Conservation (phyloP, 2,888 invertebrate genomes). For the Catocala sponsa region DNA sequence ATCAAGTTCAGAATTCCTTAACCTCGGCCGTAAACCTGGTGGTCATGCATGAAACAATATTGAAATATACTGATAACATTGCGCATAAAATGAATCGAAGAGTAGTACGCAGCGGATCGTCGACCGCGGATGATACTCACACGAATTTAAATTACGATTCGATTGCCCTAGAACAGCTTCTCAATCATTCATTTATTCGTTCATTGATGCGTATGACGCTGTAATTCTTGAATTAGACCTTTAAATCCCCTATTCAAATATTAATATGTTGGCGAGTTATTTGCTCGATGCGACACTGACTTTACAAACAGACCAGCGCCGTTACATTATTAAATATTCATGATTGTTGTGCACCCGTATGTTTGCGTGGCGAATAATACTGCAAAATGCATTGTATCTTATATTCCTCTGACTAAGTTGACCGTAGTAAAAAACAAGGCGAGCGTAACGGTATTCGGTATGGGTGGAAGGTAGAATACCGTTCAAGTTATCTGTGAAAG, state of each 20-base stretch:
- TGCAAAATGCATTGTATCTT: slow-evolving; percentile 31
- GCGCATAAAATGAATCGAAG: slow-evolving; percentile 41
- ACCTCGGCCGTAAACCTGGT: slow-evolving; percentile 26
- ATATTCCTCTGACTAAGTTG: slow-evolving; percentile 9
- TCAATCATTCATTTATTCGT: slow-evolving; percentile 44
- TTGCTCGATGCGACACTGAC: slow-evolving; percentile 16
- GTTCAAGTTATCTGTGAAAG: neutral
- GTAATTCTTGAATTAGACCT: slow-evolving; percentile 34
- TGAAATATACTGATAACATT: slow-evolving; percentile 39
- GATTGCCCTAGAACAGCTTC: slow-evolving; percentile 33
- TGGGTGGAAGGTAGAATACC: neutral
- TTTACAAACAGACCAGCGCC: slow-evolving; percentile 10
- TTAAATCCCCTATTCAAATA: slow-evolving; percentile 27
- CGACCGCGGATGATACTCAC: slow-evolving; percentile 38
- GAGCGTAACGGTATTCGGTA: neutral
- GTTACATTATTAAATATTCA: slow-evolving; percentile 30
- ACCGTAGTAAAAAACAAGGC: slow-evolving; percentile 12
- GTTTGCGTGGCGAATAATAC: slow-evolving; percentile 22
- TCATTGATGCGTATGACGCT: slow-evolving; percentile 35
- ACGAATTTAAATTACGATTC: slow-evolving; percentile 53
- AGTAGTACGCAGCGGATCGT: slow-evolving; percentile 24
- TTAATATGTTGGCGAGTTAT: slow-evolving; percentile 31
- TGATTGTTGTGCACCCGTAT: slow-evolving; percentile 23
- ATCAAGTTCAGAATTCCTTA: slow-evolving; percentile 19
- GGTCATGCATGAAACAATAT: slow-evolving; percentile 45